phyloP scores from a whole-genome alignment of 2,888 invertebrate species.

The Polia nebulosa region DNA sequence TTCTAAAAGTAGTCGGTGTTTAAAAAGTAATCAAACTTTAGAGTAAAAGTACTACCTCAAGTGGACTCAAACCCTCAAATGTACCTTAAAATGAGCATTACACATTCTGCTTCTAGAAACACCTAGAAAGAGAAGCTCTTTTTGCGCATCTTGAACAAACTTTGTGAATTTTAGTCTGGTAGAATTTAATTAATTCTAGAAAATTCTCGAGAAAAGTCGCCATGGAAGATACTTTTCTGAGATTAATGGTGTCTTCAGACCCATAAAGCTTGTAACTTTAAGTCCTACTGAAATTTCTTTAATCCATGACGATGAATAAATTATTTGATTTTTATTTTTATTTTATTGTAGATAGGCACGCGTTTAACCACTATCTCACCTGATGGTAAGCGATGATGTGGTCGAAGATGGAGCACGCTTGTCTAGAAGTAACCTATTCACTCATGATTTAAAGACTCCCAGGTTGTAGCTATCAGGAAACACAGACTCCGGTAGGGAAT shows the following conservation, averaged over 20 bases:
- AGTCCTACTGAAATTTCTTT: neutral
- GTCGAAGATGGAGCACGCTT: too few relatives aligned
- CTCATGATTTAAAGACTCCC: too few relatives aligned
- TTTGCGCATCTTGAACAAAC: constrained; percentile 6
- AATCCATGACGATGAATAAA: neutral
- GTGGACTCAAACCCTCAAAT: constrained; percentile 1
- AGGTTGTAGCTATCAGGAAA: too few relatives aligned
- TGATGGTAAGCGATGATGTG: too few relatives aligned
- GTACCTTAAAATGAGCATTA: constrained; percentile 5
- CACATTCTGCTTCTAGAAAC: neutral
- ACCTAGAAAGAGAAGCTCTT: neutral
- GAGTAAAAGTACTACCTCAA: constrained; percentile 1
- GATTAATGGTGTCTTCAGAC: too few relatives aligned
- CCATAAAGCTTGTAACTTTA: constrained; percentile 4
- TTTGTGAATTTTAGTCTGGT: neutral
- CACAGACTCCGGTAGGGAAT: too few relatives aligned
- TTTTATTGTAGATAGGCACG: too few relatives aligned
- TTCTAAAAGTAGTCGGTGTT: neutral
- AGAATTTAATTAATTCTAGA: neutral
- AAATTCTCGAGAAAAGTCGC: neutral
- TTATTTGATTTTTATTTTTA: neutral
- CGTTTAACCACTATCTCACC: too few relatives aligned
- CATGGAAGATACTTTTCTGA: neutral
- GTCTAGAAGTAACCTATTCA: too few relatives aligned
- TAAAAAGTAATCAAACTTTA: neutral